Base-by-base conservation (phyloP, 2,113 vertebrate genomes). In the Speoplatyrhinus poulsoni region DNA sequence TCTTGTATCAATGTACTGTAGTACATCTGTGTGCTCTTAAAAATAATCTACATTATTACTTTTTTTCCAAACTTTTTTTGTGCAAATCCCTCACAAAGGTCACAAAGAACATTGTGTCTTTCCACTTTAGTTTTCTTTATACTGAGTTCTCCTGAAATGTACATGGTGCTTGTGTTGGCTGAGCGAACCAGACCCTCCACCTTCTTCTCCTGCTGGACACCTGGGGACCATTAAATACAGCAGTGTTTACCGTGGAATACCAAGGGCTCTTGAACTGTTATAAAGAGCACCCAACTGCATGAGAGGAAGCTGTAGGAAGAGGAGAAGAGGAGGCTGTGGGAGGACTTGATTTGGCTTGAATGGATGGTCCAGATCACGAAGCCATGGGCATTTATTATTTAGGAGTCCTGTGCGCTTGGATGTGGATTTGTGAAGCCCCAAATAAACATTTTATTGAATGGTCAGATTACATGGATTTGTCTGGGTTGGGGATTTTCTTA, bases 351-450 rank as follows among this genome's bases (percentile, higher is more conserved):
- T 85, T 65, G 77, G 69, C 32, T 4, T 12, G 26, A 60, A 86
- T 88, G 72, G 41, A 83, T 87, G 65, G 36, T 72, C 76, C 70
- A 69, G 67, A 80, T 77, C 79, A 85, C 69, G 65, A 79, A 74
- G 54, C 62, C 15, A 5, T 2, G 9, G 9, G 13, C 58, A 83
- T 86, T 82, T 88, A 82, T 89, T 85, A 83, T 87, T 82, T 58
- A 77, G 66, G 6, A 65, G 3, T 71, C 50, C 3, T 58, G n/a
- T 75, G 48, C 69, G 36, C 55, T 56, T 77, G 59, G 47, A 65
- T 71, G 76, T 76, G 66, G 73, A 70, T 62, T 67, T 80, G 49
- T 15, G 57, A 83, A 82, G 78, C 59, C 58, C 13, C 7, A 75
- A 80, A 83, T 83, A 72, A 60, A 79, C 82, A 60, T 77, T 84